These are phyloP conservation scores for Cheilosia vernalis DNA, from an alignment of 2,888 invertebrate genomes.

Conservation along the genomic window DNA sequence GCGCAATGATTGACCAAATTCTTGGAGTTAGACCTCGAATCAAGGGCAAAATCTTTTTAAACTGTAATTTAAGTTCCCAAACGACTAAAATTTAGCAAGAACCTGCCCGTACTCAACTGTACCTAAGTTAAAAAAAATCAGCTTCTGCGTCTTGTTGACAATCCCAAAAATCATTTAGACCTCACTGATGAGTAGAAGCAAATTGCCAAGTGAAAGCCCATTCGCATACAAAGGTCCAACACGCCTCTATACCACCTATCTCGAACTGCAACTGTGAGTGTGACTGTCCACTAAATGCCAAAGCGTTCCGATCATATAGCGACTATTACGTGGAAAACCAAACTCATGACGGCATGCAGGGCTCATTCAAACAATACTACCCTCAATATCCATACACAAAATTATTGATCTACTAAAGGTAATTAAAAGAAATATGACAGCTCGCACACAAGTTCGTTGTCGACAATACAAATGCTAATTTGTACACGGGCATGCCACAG, in stretches of 20 bases:
- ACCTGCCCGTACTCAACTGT: too few relatives aligned
- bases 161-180: too few relatives aligned
- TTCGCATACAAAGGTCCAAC: background rate
- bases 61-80: too few relatives aligned
- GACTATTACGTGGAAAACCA: conserved; percentile 32
- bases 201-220: too few relatives aligned
- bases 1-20: too few relatives aligned
- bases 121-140: too few relatives aligned
- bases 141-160: too few relatives aligned
- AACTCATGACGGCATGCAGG: conserved; percentile 38
- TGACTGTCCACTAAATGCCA: conserved; percentile 8
- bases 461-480: conserved; percentile 49
- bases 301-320: background rate
- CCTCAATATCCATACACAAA: conserved; percentile 52
- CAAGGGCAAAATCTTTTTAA: too few relatives aligned
- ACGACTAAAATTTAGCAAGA: too few relatives aligned
- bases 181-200: too few relatives aligned
- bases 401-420: conserved; percentile 69
- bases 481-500: conserved; percentile 56
- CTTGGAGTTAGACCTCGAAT: too few relatives aligned
- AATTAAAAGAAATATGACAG: conserved; percentile 52
- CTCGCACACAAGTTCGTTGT: conserved; percentile 14
- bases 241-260: background rate
- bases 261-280: background rate
- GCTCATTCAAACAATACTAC: conserved; percentile 33